These are phyloP conservation scores for Drosophila meridionalis DNA, from an alignment of 2,888 invertebrate species.

Conservation along the genomic window DNA sequence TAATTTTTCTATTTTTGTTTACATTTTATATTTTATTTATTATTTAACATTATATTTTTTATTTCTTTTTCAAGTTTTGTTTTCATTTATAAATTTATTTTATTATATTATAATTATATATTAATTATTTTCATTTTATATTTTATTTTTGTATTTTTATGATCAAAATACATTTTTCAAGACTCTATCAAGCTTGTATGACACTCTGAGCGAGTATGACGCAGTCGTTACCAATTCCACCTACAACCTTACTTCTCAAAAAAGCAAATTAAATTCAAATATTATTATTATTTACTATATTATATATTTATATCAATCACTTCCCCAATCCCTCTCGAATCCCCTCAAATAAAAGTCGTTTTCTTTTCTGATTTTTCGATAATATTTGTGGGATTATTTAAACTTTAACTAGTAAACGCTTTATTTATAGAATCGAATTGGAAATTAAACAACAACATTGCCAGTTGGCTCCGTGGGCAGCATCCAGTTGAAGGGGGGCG, in stretches of 20 bases:
- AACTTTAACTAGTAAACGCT: constrained; percentile 62
- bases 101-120: too few relatives aligned
- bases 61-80: too few relatives aligned
- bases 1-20: neutral
- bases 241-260: too few relatives aligned
- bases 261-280: too few relatives aligned
- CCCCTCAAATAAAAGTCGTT: neutral
- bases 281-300: too few relatives aligned
- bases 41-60: too few relatives aligned
- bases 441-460: constrained; percentile 55
- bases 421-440: constrained; percentile 29
- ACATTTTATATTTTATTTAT: neutral
- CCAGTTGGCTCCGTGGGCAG: constrained; percentile 29
- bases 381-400: constrained; percentile 37
- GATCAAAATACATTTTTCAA: too few relatives aligned
- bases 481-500: constrained; percentile 59
- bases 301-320: neutral
- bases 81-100: too few relatives aligned
- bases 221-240: neutral
- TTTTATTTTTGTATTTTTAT: too few relatives aligned
- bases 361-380: neutral
- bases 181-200: too few relatives aligned
- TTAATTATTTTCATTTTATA: too few relatives aligned
- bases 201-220: neutral
- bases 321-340: too few relatives aligned